Conservation (phyloP, 2,888 invertebrate genomes). For the Tenodera sinensis region DNA sequence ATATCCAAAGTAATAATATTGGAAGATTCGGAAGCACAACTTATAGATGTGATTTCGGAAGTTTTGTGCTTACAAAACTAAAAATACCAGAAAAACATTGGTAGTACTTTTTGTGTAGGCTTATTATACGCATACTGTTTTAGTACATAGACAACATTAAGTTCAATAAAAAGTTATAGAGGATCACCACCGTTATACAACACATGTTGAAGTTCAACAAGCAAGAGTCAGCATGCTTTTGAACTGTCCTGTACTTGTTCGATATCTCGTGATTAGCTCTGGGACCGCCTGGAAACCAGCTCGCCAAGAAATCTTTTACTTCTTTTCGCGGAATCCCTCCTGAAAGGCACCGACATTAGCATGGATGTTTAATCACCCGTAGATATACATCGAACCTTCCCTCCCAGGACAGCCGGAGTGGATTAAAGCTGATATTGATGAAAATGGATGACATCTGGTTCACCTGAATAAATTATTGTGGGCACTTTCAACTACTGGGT, state of each 20-base stretch:
- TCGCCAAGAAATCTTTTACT: not conserved
- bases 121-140: no score
- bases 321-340: not conserved
- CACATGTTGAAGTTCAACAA: no score
- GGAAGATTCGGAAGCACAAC: no score
- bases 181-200: no score
- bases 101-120: no score
- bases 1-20: no score
- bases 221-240: no score
- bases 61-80: no score
- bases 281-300: not conserved
- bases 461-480: not conserved
- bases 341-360: not conserved
- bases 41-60: no score
- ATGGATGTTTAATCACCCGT: not conserved
- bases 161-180: no score
- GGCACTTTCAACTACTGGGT: not conserved
- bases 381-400: not conserved
- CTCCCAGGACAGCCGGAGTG: not conserved
- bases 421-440: not conserved
- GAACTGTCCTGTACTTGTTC: not conserved
- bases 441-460: not conserved
- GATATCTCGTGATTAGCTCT: not conserved
- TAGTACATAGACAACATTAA: no score
- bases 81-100: no score